These are phyloP conservation scores for Aproaerema taeniolella DNA, from an alignment of 2,888 invertebrate genomes.

Conservation along the genomic window DNA sequence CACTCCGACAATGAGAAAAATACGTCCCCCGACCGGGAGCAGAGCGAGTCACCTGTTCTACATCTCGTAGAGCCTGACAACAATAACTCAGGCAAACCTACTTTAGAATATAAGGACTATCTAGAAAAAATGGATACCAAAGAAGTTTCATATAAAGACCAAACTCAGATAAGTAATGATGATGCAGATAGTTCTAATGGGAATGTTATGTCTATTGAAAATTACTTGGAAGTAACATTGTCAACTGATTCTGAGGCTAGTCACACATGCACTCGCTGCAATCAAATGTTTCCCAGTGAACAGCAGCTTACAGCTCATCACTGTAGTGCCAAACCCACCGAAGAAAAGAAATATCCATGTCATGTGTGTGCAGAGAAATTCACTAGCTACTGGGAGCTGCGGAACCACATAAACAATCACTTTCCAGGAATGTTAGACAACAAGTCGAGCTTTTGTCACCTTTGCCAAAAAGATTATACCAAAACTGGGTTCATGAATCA, in stretches of 20 bases:
- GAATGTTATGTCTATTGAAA: constrained; percentile 73
- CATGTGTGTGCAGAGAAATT: constrained; percentile 72
- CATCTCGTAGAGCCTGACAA: constrained; percentile 69
- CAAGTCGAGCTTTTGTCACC: constrained; percentile 72
- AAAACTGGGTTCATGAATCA: constrained; percentile 76
- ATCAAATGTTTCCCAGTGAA: constrained; percentile 70
- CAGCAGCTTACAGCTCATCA: constrained; percentile 58
- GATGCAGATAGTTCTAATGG: constrained; percentile 70
- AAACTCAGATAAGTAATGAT: constrained; percentile 50
- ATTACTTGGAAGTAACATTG: constrained; percentile 71
- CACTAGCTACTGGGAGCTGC: constrained; percentile 69
- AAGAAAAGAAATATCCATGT: constrained; percentile 71
- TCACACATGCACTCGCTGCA: constrained; percentile 69
- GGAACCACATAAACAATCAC: constrained; percentile 71
- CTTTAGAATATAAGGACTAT: constrained; percentile 59
- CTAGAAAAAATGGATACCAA: constrained; percentile 62
- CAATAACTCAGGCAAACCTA: constrained; percentile 61
- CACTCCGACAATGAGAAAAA: constrained; percentile 68
- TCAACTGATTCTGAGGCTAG: constrained; percentile 73
- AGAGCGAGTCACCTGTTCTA: constrained; percentile 64
- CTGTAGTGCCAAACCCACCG: constrained; percentile 64
- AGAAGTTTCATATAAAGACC: constrained; percentile 56
- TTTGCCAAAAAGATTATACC: constrained; percentile 75
- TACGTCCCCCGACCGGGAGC: constrained; percentile 60
- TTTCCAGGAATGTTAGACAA: constrained; percentile 74